Base-by-base conservation (phyloP, 2,888 invertebrate genomes). In the Thera obeliscata region DNA sequence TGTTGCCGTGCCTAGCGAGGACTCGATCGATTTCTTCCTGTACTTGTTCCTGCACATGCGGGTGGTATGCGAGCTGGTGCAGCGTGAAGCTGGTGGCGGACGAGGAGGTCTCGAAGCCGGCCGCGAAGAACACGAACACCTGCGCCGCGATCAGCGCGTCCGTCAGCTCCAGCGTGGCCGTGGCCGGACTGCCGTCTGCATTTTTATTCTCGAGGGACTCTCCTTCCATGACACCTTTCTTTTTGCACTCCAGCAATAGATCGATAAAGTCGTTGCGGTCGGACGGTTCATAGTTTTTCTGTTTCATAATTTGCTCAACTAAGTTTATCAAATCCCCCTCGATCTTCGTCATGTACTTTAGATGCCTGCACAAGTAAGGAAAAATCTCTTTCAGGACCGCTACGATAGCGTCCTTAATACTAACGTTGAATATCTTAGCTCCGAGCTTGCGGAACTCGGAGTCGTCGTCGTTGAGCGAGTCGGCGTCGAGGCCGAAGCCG, bases 61-160 rank as follows among this genome's bases (percentile, higher is more conserved):
- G 86, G 57, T 84, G 67, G 66, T 68, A 83, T 0, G 88, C 91
- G 5, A 88, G 78, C 69, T 88, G 86, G 66, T 87, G 88, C 46
- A 88, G 74, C 11, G 87, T 87, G 69, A 76, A 87, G 64, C 87
- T 87, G 9, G 87, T 85, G 1, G 87, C 85, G 0, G 87, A 85
- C 0, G 88, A 87, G 0, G 88, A 87, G 0, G 88, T 88, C 71
- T 89, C 89, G 41, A 89, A 87, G 7, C 87, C 88, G 7, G 88
- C 87, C 3, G 83, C 86, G 55, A 88, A 88, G 73, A 88, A 88
- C 3, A 87, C 78, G 54, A 86, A 87, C n/a, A 86, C 83, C 55
- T 87, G 87, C 4, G 87, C 86, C 2, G 82, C 83, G 36, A 87
- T 79, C n/a, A 85, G 69, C 50, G 81, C 72, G 4, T 87, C 83